Evolutionary conservation across 2,797 vertebrate genomes (phyloP), one percentile per base, ranked within the genome.

Genomic region (Crenichthys baileyi): DNA sequence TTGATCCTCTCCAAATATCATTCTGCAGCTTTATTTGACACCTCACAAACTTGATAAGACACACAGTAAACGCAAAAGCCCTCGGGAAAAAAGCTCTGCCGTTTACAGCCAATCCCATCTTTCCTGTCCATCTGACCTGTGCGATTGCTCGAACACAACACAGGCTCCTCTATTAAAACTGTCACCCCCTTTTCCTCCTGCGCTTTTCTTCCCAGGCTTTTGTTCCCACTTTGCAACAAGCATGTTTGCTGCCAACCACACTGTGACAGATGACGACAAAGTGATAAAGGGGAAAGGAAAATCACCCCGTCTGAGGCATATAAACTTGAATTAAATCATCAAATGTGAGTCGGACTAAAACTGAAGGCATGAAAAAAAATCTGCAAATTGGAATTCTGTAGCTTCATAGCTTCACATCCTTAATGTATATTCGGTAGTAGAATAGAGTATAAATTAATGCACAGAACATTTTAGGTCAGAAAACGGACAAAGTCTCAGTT

Each of bases 151-250:
- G 46, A 77, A 70, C 61, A 88, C 75, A 79, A 75, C 85, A 75
- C 29, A 70, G 73, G 24, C 53, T 61, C 61, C 77, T 83, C 83
- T 77, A 83, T 91, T 90, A 87, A 79, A 91, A 83, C 82, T 85
- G 79, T 89, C 90, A 83, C 78, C 86, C 46, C 81, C 77, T 51
- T 73, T 70, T 80, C 68, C 79, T 82, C 60, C 46, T 76, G 67
- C 72, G 70, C 68, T 74, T 79, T 67, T 65, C 78, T 77, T 90
- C 79, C 76, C 67, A 29, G 75, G 67, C 85, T 88, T 93, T 91
- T 93, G 84, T 90, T 79, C 67, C 79, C 82, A 73, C 70, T 85
- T 88, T 24, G 60, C 89, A 92, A 93, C 92, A 92, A 88, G 77
- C 67, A 79, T 75, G 83, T 92, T 87, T 83, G 78, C 85, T 71